Evolutionary conservation across 2,888 invertebrate genomes (phyloP).

Genomic region (Andrena praecox): DNA sequence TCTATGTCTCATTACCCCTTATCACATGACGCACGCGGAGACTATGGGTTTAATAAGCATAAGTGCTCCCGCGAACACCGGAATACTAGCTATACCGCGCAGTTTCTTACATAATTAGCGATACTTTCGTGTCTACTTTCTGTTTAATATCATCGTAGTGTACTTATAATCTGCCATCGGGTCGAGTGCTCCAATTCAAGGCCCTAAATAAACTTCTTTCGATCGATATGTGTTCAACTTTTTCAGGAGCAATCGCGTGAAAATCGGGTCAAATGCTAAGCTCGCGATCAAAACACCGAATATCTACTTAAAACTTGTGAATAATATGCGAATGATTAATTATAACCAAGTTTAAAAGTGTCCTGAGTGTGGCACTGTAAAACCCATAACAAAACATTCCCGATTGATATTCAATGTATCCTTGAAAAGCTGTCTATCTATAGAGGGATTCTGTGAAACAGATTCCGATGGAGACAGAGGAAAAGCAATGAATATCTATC

Average conservation of each 20-base stretch:
- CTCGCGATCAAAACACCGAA: no score
- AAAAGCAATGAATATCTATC: no score
- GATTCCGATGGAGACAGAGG: background rate
- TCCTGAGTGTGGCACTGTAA: no score
- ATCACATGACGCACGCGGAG: slow-evolving; percentile 54
- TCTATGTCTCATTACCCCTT: slow-evolving; percentile 53
- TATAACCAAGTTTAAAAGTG: no score
- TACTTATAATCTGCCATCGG: slow-evolving; percentile 1
- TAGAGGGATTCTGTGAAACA: no score
- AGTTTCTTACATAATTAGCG: slow-evolving; percentile 43
- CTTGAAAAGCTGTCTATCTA: no score
- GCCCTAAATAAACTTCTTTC: background rate
- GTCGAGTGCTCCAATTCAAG: background rate
- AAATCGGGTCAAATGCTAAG: no score
- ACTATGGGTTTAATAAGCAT: slow-evolving; percentile 64
- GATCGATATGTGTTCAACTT: slow-evolving; percentile 6
- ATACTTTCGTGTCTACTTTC: slow-evolving; percentile 8
- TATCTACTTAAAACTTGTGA: no score
- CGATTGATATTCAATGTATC: no score
- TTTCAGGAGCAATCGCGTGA: slow-evolving; percentile 5
- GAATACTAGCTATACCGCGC: slow-evolving; percentile 15
- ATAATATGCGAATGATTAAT: no score
- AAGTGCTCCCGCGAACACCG: slow-evolving; percentile 52
- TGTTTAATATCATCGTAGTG: background rate
- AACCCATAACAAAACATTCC: background rate